Evolutionary conservation across 2,888 invertebrate genomes (phyloP).

Genomic region (Drosophila fungiperda): DNA sequence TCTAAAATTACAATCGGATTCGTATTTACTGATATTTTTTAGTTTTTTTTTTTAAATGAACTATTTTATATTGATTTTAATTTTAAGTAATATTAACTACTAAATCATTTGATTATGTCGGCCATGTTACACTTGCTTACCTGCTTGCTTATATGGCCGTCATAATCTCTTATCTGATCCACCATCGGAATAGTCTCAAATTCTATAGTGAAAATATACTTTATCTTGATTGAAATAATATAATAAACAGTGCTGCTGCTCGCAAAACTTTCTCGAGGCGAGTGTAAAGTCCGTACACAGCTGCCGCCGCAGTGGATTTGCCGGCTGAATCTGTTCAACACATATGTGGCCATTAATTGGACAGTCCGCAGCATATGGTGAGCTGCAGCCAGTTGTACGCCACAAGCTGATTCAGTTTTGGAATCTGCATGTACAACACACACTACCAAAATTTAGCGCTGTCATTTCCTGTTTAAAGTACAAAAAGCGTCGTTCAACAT

Average conservation of each 20-base stretch:
- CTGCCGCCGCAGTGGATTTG: constrained; percentile 61
- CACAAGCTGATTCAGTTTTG: constrained; percentile 56
- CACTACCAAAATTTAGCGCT: constrained; percentile 59
- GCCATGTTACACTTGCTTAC: not conserved
- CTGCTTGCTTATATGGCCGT: not conserved
- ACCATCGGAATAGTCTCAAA: not conserved
- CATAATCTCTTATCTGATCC: not conserved
- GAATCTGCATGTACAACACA: constrained; percentile 69
- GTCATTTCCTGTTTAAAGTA: constrained; percentile 53
- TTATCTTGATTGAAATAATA: not conserved
- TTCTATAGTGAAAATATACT: no score
- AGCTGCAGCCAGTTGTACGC: constrained; percentile 53
- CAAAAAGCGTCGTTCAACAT: no score
- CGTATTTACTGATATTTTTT: not conserved
- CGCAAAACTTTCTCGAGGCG: not conserved
- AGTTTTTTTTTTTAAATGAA: not conserved
- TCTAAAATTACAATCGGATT: not conserved
- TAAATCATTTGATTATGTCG: not conserved
- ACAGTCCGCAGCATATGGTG: constrained; percentile 59
- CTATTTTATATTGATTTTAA: not conserved
- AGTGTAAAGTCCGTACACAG: constrained; percentile 60
- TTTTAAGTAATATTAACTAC: not conserved
- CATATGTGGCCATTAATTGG: constrained; percentile 49
- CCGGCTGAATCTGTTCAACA: constrained; percentile 70
- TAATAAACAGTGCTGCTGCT: not conserved